These are phyloP conservation scores for Coronaproctus castanopsis DNA, from an alignment of 2,888 invertebrate genomes.

Conservation along the genomic window DNA sequence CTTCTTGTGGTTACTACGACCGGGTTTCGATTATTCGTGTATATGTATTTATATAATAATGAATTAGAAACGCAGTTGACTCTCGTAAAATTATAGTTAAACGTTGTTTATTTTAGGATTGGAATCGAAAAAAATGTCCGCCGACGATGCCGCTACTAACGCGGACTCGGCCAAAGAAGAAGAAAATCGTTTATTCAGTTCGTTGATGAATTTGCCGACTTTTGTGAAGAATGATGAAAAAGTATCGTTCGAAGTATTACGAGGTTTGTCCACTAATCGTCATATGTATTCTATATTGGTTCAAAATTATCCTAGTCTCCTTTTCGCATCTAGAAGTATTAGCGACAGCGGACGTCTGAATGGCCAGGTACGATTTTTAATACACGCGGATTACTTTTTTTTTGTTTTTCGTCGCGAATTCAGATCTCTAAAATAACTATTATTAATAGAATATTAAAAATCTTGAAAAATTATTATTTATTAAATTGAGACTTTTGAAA, in stretches of 20 bases:
- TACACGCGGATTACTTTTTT: no score
- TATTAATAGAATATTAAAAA: no score
- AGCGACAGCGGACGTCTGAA: slow-evolving; percentile 40
- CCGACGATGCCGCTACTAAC: slow-evolving; percentile 29
- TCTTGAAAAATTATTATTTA: no score
- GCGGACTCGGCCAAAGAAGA: slow-evolving; percentile 22
- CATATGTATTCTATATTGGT: slow-evolving; percentile 38
- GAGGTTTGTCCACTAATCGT: slow-evolving; percentile 20
- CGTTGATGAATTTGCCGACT: slow-evolving; percentile 68
- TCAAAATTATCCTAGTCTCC: slow-evolving; percentile 51
- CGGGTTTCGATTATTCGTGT: no score
- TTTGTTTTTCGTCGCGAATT: no score
- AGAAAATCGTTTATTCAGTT: slow-evolving; percentile 41
- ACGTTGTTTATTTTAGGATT: no score
- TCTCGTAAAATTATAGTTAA: no score
- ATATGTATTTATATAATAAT: no score
- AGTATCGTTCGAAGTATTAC: slow-evolving; percentile 46
- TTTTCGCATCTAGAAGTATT: slow-evolving; percentile 50
- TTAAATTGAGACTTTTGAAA: no score
- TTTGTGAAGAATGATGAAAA: slow-evolving; percentile 57
- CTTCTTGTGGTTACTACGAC: no score
- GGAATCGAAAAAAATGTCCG: slow-evolving; percentile 8
- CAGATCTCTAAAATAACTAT: no score
- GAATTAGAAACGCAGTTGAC: no score
- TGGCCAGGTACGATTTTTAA: slow-evolving; percentile 27